Evolutionary conservation across 2,113 vertebrate genomes (phyloP).

Genomic region (Eonycteris spelaea): DNA sequence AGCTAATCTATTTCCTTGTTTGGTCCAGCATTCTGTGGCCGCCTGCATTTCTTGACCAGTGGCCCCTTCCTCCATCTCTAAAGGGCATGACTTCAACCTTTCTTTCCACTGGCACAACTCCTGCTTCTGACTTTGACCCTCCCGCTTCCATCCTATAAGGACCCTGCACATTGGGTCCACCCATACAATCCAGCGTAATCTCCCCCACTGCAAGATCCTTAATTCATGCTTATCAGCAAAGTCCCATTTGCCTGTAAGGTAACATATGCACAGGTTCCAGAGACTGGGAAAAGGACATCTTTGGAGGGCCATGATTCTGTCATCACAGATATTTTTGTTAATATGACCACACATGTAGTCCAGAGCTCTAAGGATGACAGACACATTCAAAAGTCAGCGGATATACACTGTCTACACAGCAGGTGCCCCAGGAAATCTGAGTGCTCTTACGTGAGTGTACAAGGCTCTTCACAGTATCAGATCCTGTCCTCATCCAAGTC

Average conservation of each 20-base stretch:
- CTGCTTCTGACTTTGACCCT: neutral
- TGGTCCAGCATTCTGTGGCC: neutral
- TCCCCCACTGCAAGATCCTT: neutral
- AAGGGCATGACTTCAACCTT: neutral
- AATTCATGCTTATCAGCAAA: neutral
- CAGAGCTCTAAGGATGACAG: neutral
- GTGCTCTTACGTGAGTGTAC: neutral
- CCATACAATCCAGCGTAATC: neutral
- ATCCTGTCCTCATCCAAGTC: neutral
- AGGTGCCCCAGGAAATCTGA: neutral
- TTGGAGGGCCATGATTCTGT: neutral
- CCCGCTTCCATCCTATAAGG: neutral
- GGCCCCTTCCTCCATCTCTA: neutral
- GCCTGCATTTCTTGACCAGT: neutral
- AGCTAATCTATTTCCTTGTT: no score
- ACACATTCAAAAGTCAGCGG: neutral
- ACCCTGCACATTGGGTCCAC: neutral
- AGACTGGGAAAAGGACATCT: neutral
- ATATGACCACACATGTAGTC: neutral
- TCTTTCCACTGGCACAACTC: neutral
- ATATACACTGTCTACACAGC: no score
- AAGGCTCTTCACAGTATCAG: neutral
- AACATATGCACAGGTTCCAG: neutral
- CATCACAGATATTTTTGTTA: neutral
- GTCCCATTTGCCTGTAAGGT: neutral